Evolutionary conservation across 2,888 invertebrate genomes (phyloP), one percentile per base, ranked within the genome.

Genomic region (Eupithecia subumbrata): DNA sequence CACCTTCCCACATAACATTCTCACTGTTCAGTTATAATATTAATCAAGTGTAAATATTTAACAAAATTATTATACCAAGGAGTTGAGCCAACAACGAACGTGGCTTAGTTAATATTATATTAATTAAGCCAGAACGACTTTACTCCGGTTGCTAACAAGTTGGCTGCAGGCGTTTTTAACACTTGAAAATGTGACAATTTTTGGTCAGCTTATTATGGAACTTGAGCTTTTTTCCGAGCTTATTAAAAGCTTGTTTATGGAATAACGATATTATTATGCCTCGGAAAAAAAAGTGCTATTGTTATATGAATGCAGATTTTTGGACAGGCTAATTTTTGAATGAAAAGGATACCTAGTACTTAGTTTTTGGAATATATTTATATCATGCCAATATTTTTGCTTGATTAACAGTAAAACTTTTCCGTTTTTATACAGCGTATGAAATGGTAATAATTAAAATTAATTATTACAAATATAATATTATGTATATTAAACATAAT

Each of bases 61-160:
- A 88, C 86, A 86, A 86, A 85, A 85, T 88, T 88, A 88, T 88
- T 86, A 88, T 85, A 86, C 82, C 83, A 86, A 86, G 87, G 86
- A 89, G 86, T 86, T 86, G 82, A 84, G 87, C 87, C 85, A 88
- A 90, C 90, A 88, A 82, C 87, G 85, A 85, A 79, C 85, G 82
- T 79, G 84, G 85, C 88, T 85, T 89, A 43, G 90, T 89, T 91
- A 89, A 88, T 86, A 86, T 84, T 86, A 87, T 90, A 89, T 91
- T 91, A 91, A 90, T 90, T 88, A 90, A 89, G 88, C 87, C 85
- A 84, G 86, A 79, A 82, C 84, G 83, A 83, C 83, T 86, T 86
- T 84, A 84, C 84, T 78, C 76, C 69, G 72, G 77, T 76, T 79
- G 76, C 76, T 83, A 84, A 85, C 84, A 83, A 80, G 82, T 80